Evolutionary conservation across 2,113 vertebrate species (phyloP), one percentile per base, ranked within the genome.

Genomic region (Tragelaphus strepsiceros): DNA sequence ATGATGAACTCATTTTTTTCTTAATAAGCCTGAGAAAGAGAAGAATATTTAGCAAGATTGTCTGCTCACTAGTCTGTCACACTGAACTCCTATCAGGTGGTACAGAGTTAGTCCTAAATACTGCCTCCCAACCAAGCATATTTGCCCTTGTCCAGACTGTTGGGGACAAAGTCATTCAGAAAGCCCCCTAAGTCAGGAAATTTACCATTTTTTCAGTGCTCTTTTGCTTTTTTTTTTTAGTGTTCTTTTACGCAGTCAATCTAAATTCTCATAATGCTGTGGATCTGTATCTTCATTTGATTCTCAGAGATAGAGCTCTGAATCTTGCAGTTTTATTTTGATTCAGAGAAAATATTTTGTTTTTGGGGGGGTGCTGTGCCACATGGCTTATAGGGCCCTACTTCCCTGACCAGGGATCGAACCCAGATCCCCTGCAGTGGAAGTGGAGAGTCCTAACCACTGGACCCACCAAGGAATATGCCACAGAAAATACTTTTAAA

Each of bases 281-380:
- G 43, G 12, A 24, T 39, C 24, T 0, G 1, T 15, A n/a, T 17
- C 11, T 62, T 77, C 61, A 71, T 74, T 35, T 28, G 6, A 10
- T 80, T 88, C 91, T 91, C 91, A 93, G 85, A 94, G 19, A 86
- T 5, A 78, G 0, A 88, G 19, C 22, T 88, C 64, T 96, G 56
- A 87, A 17, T 80, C 16, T 22, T 32, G 64, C 4, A 53, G 39
- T 32, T 90, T 35, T 30, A 49, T 59, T 93, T 59, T 94, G 62
- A 61, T 82, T 81, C 86, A 59, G 58, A 95, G 43, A 89, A 96
- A 86, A 39, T n/a, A 24, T 53, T 5, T 90, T 59, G 10, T 1
- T 22, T 71, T 71, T 22, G 1, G 2, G 19, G n/a, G 67, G 62
- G n/a, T 22, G 19, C 67, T 39, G 5, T 39, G 71, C 71, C 2